Conservation (phyloP, 2,888 invertebrate species). For the Sarcophaga rosellei region DNA sequence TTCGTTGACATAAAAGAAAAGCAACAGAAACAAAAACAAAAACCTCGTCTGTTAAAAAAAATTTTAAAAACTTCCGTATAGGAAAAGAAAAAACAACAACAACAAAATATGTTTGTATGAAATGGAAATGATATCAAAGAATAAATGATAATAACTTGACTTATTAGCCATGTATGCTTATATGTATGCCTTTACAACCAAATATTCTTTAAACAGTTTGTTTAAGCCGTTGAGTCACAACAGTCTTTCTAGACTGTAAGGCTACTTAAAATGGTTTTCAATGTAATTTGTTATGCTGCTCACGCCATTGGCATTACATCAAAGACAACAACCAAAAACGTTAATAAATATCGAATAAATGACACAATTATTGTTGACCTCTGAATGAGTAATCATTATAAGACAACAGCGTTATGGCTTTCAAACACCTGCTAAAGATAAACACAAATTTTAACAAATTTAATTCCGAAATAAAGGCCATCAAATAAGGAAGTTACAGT, state of each 20-base stretch:
- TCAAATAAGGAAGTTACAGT: too few relatives aligned
- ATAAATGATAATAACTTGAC: not conserved
- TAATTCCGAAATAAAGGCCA: too few relatives aligned
- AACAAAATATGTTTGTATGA: not conserved
- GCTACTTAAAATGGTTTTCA: constrained; percentile 49
- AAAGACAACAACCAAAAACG: not conserved
- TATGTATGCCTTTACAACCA: not conserved
- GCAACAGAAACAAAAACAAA: not conserved
- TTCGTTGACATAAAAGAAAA: not conserved
- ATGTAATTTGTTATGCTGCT: constrained; percentile 65
- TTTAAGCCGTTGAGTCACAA: too few relatives aligned
- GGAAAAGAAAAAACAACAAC: constrained; percentile 21
- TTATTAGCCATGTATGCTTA: constrained; percentile 29
- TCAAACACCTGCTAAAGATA: too few relatives aligned
- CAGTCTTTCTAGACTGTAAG: not conserved
- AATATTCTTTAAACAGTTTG: too few relatives aligned
- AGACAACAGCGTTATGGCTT: too few relatives aligned
- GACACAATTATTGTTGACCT: not conserved
- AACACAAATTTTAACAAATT: too few relatives aligned
- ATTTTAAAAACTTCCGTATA: constrained; percentile 42
- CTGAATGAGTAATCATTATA: too few relatives aligned
- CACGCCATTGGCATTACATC: constrained; percentile 49
- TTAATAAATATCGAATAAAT: not conserved
- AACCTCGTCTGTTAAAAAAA: constrained; percentile 9
- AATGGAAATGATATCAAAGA: not conserved